Evolutionary conservation across 1,140 invertebrate genomes (phyloP).

Genomic region (Paraescarpia echinospica): DNA sequence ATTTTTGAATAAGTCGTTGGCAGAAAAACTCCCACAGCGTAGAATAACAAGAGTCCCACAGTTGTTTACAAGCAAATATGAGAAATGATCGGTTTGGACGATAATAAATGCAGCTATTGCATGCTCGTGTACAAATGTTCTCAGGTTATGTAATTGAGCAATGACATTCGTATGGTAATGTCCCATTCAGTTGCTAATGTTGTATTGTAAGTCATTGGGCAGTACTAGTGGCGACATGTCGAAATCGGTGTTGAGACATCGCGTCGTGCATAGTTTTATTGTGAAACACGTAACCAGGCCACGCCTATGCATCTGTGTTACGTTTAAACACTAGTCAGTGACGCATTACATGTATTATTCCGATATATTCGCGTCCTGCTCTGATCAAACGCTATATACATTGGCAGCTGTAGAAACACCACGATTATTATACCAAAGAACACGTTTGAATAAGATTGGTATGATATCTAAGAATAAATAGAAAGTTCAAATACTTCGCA

Average conservation of each 20-base stretch:
- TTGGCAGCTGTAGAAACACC: too few species aligned
- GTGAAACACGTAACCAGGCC: not conserved
- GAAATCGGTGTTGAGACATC: not conserved
- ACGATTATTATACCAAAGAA: too few species aligned
- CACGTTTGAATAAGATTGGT: too few species aligned
- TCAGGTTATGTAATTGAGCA: not conserved
- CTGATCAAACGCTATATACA: too few species aligned
- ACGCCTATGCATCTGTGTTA: not conserved
- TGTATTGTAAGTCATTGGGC: not conserved
- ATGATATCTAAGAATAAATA: too few species aligned
- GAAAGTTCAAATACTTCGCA: too few species aligned
- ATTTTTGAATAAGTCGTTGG: not conserved
- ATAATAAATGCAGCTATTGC: not conserved
- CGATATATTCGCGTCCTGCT: too few species aligned
- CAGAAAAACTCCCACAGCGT: not conserved
- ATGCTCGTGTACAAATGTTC: not conserved
- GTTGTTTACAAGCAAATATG: not conserved
- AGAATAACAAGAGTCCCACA: not conserved
- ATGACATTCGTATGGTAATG: not conserved
- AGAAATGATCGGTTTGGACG: not conserved
- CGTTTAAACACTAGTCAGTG: not conserved
- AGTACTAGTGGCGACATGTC: not conserved
- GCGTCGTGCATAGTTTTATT: not conserved
- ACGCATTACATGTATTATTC: too few species aligned
- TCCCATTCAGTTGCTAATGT: not conserved